Percentiles rank a stretch among this genome's conserved stretches.
phyloP scores from a whole-genome alignment of 2,888 invertebrate species.

The Muscina levida region DNA sequence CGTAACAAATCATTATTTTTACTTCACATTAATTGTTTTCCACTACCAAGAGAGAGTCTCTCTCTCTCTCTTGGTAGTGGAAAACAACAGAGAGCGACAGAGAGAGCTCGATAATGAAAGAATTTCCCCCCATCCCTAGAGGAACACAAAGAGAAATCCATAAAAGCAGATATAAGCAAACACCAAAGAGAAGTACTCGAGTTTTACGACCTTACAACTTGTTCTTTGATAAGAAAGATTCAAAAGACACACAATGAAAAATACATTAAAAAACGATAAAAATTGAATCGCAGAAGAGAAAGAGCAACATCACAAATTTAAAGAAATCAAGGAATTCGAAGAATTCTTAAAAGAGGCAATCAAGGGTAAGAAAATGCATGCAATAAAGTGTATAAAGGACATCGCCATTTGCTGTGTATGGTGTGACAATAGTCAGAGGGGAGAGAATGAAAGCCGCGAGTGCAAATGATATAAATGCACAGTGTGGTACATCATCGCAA shows the following conservation, averaged over 20 bases:
- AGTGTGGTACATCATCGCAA: no score
- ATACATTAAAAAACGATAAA: slow-evolving; percentile 2
- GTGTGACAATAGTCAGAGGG: neutral
- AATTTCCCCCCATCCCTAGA: neutral
- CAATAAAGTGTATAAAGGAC: slow-evolving; percentile 10
- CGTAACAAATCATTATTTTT: neutral
- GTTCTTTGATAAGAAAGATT: slow-evolving; percentile 4
- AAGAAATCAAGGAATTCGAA: slow-evolving; percentile 12
- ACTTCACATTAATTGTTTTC: neutral
- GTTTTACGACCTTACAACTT: slow-evolving; percentile 10
- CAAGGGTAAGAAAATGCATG: slow-evolving; percentile 15
- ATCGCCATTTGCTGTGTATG: neutral
- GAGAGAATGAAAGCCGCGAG: neutral
- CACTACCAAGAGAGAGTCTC: no score
- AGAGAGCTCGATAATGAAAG: neutral
- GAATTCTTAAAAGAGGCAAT: neutral
- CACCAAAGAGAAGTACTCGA: neutral
- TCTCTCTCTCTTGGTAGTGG: no score
- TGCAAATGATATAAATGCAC: neutral
- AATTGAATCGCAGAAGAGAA: no score
- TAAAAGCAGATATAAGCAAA: slow-evolving; percentile 4
- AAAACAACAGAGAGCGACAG: neutral
- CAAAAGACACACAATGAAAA: slow-evolving; percentile 3
- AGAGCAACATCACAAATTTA: neutral
- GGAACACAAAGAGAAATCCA: neutral